Evolutionary conservation across 2,113 vertebrate genomes (phyloP).

Genomic region (Tylochromis polylepis): DNA sequence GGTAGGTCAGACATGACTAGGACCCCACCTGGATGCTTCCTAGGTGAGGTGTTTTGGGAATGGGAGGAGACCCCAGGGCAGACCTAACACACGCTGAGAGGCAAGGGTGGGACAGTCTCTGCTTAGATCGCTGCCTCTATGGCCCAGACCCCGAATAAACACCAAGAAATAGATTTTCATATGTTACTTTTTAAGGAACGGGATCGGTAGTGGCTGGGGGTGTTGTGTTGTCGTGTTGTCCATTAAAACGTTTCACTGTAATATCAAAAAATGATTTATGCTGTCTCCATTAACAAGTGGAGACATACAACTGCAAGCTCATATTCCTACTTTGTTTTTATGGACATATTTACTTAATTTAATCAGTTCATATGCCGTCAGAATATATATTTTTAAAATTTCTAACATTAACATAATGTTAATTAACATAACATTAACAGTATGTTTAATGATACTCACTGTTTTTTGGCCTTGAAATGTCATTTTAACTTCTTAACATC

Average conservation of each 20-base stretch:
- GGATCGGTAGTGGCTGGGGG: neutral
- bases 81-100: neutral
- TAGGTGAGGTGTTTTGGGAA: neutral
- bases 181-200: neutral
- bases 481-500: neutral
- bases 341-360: neutral
- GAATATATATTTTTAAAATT: neutral
- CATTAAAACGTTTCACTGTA: neutral
- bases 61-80: neutral
- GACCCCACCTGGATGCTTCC: neutral
- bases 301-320: too few relatives aligned
- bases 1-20: neutral
- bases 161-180: accelerated
- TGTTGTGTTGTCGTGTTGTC: neutral
- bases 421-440: neutral
- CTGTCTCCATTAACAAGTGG: too few relatives aligned
- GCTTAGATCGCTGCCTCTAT: neutral
- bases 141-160: neutral
- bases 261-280: neutral
- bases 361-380: neutral
- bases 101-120: neutral
- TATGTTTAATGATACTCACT: accelerated
- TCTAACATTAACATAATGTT: neutral
- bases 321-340: neutral
- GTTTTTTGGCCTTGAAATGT: neutral